Evolutionary conservation across 2,888 invertebrate genomes (phyloP), one percentile per base, ranked within the genome.

Genomic region (Hirudinaria manillensis): DNA sequence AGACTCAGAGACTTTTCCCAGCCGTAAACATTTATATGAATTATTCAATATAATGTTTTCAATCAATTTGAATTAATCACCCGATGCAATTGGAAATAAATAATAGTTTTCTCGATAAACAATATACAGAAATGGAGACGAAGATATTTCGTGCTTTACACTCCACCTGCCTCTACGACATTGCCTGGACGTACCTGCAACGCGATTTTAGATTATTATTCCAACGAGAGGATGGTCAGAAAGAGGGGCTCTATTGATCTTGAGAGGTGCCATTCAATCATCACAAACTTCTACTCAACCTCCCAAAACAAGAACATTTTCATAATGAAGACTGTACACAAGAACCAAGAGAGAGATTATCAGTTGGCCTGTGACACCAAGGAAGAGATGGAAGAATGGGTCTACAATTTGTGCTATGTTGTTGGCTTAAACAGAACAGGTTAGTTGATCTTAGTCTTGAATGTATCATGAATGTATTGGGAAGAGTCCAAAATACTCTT

Each of bases 111-210:
- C 45, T 45, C 10, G 45, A n/a, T n/a, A n/a, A n/a, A n/a, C n/a
- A n/a, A 24, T 65, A 16, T 66, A 19, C 45, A 74, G 68, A 66
- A 74, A 74, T 74, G 74, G 74, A 45, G 74, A n/a, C 32, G 68
- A n/a, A 38, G 74, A 29, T 74, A 68, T 68, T 74, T 74, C n/a
- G 74, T 74, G 21, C 67, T 74, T 3, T 74, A 74, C 34, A 67
- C 21, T 19, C 74, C 74, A n/a, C 74, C 74, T 19, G 29, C 29
- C 19, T 74, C 67, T 67, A n/a, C 21, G 34, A 21, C 29, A 27
- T 53, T 74, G 10, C 29, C 51, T 1, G 67, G 38, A 10, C 24
- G 29, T 21, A 10, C 51, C 21, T 73, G 73, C 36, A 16, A 61
- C n/a, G 74, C 74, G n/a, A 32, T 68, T 10, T 36, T 74, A 13